A percentile compares a stretch with the other conserved stretches of the same genome.
phyloP scores from a whole-genome alignment of 1,140 invertebrate species.

The Atta cephalotes region DNA sequence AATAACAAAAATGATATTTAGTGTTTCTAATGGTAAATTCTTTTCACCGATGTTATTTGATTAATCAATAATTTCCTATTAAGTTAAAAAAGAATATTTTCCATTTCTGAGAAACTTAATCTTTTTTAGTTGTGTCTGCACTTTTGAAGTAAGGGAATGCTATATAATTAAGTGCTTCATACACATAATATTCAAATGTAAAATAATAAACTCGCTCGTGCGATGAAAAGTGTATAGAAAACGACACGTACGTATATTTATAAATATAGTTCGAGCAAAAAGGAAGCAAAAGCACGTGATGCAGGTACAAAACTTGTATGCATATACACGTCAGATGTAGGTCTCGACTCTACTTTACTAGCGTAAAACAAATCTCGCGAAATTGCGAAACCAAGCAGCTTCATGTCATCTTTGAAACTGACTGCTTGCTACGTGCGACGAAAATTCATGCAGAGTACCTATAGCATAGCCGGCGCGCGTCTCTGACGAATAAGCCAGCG shows the following conservation, averaged over 20 bases:
- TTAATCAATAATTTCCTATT: no score
- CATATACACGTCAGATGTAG: background rate
- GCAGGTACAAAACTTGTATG: constrained; percentile 21
- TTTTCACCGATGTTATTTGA: no score
- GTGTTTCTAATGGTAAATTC: no score
- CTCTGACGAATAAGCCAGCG: constrained; percentile 53
- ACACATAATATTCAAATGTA: background rate
- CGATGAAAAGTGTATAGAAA: background rate
- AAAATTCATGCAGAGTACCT: constrained; percentile 55
- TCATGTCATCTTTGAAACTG: constrained; percentile 61
- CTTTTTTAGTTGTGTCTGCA: no score
- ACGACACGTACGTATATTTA: background rate
- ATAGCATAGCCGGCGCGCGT: constrained; percentile 39
- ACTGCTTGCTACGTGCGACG: constrained; percentile 56
- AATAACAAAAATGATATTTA: no score
- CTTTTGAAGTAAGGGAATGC: no score
- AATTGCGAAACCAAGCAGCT: constrained; percentile 59
- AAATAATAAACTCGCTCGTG: background rate
- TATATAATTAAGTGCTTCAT: background rate
- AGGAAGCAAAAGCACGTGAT: background rate
- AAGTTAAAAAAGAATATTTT: no score
- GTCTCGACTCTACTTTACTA: constrained; percentile 44
- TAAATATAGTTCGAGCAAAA: constrained; percentile 15
- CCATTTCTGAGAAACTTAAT: no score
- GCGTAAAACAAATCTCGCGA: constrained; percentile 50